Conservation (phyloP, 2,113 vertebrate genomes). For the Drymodes brunneopygia region DNA sequence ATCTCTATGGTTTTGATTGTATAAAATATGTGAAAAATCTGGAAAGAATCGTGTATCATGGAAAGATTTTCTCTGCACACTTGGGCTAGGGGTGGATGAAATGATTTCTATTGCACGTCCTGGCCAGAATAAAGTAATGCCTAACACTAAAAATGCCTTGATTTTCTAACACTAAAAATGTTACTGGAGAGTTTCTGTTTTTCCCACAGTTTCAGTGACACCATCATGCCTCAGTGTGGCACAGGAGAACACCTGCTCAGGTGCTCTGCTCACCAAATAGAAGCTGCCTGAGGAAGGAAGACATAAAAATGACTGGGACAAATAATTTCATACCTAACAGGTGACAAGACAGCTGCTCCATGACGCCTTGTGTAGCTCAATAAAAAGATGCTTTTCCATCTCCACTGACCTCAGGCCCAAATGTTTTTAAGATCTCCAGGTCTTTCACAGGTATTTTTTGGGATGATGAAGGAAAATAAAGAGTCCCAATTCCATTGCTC, state of each 20-base stretch:
- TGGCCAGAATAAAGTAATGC: background rate
- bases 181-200: background rate
- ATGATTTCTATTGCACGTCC: background rate
- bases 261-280: background rate
- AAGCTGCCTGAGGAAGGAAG: background rate
- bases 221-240: fast-evolving
- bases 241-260: background rate
- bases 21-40: background rate
- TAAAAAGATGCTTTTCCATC: background rate
- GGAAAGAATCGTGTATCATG: background rate
- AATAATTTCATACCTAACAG: background rate
- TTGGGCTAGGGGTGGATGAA: background rate
- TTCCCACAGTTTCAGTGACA: fast-evolving
- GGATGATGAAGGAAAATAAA: background rate
- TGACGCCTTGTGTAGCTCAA: background rate
- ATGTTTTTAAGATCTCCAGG: background rate
- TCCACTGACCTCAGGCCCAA: background rate
- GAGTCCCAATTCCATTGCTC: background rate
- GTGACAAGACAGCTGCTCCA: background rate
- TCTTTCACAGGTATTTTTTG: background rate
- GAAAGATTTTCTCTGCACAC: background rate
- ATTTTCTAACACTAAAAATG: background rate
- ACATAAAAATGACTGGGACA: background rate
- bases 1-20: background rate
- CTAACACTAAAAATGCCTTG: no score